Evolutionary conservation across 2,888 invertebrate species (phyloP).

Genomic region (Mythimna pallens): DNA sequence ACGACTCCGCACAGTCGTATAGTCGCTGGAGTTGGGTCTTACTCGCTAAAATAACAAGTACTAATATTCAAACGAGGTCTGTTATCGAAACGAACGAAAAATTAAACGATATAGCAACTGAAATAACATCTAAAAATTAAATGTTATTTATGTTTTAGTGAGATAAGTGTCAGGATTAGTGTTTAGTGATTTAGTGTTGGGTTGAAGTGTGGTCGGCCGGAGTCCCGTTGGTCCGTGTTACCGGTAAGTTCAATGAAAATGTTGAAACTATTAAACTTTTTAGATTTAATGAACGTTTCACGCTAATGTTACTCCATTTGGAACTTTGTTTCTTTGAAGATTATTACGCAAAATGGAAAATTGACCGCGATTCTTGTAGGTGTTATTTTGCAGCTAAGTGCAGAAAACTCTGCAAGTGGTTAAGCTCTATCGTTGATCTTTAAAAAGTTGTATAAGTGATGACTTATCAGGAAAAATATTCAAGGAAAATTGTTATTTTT

Average conservation of each 20-base stretch:
- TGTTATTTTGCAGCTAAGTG: background rate
- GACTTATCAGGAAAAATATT: background rate
- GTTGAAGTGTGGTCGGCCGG: constrained; percentile 70
- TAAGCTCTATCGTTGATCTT: background rate
- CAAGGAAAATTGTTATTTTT: background rate
- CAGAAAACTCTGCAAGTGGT: background rate
- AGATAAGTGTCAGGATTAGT: constrained; percentile 67
- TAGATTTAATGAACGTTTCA: background rate
- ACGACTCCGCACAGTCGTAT: constrained; percentile 76
- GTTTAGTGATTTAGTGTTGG: constrained; percentile 69
- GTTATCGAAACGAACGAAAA: constrained; percentile 80
- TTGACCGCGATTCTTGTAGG: background rate
- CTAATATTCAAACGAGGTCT: constrained; percentile 55
- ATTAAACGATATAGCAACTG: constrained; percentile 75
- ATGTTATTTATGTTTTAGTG: constrained; percentile 65
- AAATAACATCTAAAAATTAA: constrained; percentile 62
- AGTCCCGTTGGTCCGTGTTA: constrained; percentile 85
- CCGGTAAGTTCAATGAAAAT: constrained; percentile 81
- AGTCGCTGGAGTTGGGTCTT: constrained; percentile 67
- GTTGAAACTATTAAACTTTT: constrained; percentile 73
- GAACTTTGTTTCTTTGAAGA: constrained; percentile 32
- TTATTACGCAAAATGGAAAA: background rate
- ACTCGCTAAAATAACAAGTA: constrained; percentile 63
- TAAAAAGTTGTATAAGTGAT: background rate
- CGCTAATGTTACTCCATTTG: background rate